phyloP scores from a whole-genome alignment of 2,888 invertebrate genomes.

The Nemotelus pantherinus region DNA sequence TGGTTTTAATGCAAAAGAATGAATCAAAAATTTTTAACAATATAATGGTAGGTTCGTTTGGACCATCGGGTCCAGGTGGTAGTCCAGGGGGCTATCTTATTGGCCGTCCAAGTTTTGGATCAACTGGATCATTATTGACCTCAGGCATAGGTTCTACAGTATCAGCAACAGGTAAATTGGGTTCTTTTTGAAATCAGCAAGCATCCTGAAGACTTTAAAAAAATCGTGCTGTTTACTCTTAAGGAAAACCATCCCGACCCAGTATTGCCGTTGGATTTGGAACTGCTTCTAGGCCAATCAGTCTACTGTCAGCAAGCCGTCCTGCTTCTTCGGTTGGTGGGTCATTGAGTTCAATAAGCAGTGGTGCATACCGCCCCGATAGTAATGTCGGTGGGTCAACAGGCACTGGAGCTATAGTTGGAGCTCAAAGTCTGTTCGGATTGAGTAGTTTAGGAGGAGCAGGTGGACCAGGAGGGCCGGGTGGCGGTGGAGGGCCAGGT shows the following conservation, averaged over 20 bases:
- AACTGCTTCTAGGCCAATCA: constrained; percentile 8
- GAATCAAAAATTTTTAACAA: too few relatives aligned
- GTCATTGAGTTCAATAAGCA: constrained; percentile 19
- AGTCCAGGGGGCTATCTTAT: constrained; percentile 52
- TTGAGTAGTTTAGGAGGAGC: constrained; percentile 57
- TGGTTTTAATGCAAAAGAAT: not conserved
- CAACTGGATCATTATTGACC: constrained; percentile 46
- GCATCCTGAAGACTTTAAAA: too few relatives aligned
- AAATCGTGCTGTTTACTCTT: not conserved
- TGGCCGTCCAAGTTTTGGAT: not conserved
- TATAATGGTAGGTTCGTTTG: constrained; percentile 50
- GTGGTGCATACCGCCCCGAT: constrained; percentile 46
- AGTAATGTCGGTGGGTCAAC: constrained; percentile 46
- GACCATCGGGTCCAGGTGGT: constrained; percentile 56
- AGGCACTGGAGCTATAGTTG: constrained; percentile 56
- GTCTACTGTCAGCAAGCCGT: not conserved
- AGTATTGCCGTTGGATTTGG: not conserved
- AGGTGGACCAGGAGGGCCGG: constrained; percentile 58
- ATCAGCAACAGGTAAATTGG: not conserved
- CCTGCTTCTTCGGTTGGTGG: not conserved
- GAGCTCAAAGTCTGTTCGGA: constrained; percentile 55
- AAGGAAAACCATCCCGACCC: not conserved
- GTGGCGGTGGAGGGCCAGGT: constrained; percentile 57
- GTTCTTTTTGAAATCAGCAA: too few relatives aligned
- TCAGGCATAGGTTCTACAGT: not conserved